Conservation (phyloP, 2,797 vertebrate species). For the Eurystomus glaucurus region DNA sequence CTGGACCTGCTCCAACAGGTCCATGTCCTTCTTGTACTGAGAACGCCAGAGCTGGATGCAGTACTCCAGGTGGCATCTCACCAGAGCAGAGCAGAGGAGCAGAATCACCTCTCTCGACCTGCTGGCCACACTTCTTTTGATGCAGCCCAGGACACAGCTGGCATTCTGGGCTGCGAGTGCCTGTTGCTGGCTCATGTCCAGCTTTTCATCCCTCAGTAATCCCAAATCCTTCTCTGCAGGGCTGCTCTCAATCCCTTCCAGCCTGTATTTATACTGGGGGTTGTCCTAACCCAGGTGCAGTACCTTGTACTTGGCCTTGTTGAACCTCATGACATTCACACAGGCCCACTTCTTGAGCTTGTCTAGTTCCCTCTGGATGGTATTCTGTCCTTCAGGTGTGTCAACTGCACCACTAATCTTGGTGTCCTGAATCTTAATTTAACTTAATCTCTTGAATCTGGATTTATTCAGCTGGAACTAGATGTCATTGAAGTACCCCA, state of each 20-base stretch:
- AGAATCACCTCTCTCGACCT: not conserved
- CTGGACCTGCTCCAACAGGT: not conserved
- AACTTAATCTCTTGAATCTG: not conserved
- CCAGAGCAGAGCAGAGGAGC: not conserved
- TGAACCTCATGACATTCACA: not conserved
- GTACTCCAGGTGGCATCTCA: not conserved
- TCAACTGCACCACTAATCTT: not conserved
- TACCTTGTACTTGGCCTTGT: not conserved
- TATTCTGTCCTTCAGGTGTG: not conserved
- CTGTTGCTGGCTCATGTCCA: fast-evolving
- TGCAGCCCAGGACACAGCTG: not conserved
- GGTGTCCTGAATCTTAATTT: not conserved
- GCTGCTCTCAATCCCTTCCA: not conserved
- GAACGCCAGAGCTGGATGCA: not conserved
- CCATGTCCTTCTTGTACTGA: not conserved
- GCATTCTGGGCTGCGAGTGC: fast-evolving
- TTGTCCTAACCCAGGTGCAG: fast-evolving
- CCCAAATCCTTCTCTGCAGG: fast-evolving
- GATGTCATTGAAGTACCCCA: not conserved
- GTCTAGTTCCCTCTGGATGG: not conserved
- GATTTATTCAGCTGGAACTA: not conserved
- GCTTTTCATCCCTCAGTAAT: not conserved
- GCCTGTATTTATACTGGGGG: fast-evolving
- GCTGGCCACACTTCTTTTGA: not conserved
- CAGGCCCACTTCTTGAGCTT: not conserved